These are phyloP conservation scores for Augiades crinisus DNA, from an alignment of 2,888 invertebrate species.

Conservation along the genomic window DNA sequence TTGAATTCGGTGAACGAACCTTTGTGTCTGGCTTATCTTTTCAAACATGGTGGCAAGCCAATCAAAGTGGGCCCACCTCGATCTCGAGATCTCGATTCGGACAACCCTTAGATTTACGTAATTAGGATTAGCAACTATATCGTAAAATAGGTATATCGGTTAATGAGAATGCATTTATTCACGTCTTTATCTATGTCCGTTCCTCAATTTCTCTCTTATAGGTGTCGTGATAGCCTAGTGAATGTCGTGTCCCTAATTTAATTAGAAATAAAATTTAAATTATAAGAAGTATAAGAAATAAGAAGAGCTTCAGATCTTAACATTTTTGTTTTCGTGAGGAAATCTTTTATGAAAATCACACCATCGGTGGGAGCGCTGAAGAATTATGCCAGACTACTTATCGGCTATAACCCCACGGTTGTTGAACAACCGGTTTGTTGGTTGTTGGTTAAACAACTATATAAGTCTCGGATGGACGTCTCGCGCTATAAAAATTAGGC, in stretches of 20 bases:
- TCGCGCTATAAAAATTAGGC: no score
- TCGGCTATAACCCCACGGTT: no score
- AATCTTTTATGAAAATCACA: no score
- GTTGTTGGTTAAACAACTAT: no score
- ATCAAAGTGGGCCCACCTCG: no score
- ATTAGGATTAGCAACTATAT: slow-evolving; percentile 46
- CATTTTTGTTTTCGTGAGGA: no score
- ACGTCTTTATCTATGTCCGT: slow-evolving; percentile 68
- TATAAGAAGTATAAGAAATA: no score
- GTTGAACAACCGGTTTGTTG: no score
- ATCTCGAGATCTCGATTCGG: slow-evolving; percentile 26
- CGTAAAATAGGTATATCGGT: slow-evolving; percentile 61
- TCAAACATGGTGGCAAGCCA: not conserved
- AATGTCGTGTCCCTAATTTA: slow-evolving; percentile 71
- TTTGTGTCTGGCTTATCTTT: not conserved
- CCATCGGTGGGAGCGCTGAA: no score
- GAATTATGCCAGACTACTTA: no score
- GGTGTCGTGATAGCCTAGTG: slow-evolving; percentile 78
- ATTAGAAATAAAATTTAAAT: slow-evolving; percentile 40
- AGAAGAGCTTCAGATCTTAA: no score
- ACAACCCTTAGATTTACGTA: slow-evolving; percentile 40
- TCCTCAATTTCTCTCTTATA: slow-evolving; percentile 79
- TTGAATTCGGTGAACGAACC: not conserved
- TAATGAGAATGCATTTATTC: slow-evolving; percentile 51
- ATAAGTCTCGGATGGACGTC: no score